Percentiles rank a stretch among this genome's conserved stretches.
phyloP scores from a whole-genome alignment of 2,888 invertebrate species.

The Ashinkailepas kermadecensis region DNA sequence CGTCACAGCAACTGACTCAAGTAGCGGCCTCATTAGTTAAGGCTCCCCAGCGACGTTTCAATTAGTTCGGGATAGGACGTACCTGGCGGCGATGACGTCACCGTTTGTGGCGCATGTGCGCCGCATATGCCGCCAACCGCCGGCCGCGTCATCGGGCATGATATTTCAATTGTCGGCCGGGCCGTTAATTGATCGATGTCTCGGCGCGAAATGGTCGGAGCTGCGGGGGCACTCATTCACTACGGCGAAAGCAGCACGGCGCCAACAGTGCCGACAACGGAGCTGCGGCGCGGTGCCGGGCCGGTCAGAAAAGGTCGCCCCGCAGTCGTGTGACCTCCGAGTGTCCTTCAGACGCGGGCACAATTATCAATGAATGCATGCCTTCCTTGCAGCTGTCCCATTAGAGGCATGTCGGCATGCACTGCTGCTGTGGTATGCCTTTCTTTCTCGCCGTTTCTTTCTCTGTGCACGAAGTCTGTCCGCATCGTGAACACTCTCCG shows the following conservation, averaged over 20 bases:
- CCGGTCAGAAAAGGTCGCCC: not conserved
- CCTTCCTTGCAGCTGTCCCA: no score
- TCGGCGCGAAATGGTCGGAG: not conserved
- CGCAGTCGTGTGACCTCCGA: not conserved
- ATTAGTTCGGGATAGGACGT: not conserved
- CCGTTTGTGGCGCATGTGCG: not conserved
- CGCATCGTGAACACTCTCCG: no score
- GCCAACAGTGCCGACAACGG: not conserved
- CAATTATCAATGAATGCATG: no score
- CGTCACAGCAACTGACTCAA: not conserved
- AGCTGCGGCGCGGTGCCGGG: not conserved
- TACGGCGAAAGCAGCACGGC: not conserved
- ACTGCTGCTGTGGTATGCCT: no score
- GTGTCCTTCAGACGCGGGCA: not conserved
- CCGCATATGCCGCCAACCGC: not conserved
- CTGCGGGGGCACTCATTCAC: not conserved
- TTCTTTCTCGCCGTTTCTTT: no score
- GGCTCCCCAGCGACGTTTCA: not conserved
- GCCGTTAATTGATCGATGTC: not conserved
- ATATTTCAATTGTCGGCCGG: conserved; percentile 12
- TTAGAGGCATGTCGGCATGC: no score
- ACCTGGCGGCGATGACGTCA: not conserved
- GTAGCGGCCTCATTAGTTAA: not conserved
- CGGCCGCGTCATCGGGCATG: not conserved
- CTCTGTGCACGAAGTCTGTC: no score